Base-by-base conservation (phyloP, 2,888 invertebrate species). In the Glaucopsyche alexis region DNA sequence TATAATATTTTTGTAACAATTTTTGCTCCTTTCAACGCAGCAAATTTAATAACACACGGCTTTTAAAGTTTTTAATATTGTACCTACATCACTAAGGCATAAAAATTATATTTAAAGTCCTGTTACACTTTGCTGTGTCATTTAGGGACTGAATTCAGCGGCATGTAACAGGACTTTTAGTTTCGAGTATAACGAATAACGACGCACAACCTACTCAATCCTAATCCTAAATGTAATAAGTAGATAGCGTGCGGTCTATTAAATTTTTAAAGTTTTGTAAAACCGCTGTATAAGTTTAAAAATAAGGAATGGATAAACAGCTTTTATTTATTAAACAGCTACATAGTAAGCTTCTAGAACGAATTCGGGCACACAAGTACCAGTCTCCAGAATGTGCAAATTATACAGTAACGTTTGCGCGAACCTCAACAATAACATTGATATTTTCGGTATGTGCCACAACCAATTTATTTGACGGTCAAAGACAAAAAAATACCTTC, bases 161-260 rank as follows among this genome's bases (percentile, higher is more conserved):
- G 19, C 19, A 11, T 55, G 55, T 55, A 55, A 55, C 55, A 11
- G 55, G 19, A 16, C 38, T n/a, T 13, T 49, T n/a, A 47, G n/a
- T n/a, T 19, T 49, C 38, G 72, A 66, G 67, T 67, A 50, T 75
- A 74, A 77, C 76, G 80, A 85, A 83, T 82, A 78, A 75, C 79
- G 82, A 86, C 89, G 88, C 88, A 89, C 88, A 89, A 89, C 86
- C 85, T 80, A 80, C 78, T 82, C 82, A 83, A 77, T 82, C 81
- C 80, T 83, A 80, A 79, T 75, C 75, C 74, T 75, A 70, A 75
- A 45, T 47, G 52, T 65, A 74, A 52, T 70, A 65, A 66, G 49
- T 72, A 49, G 47, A 49, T 29, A 47, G 19, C 19, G 78, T 75
- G 74, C 74, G 76, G 73, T 75, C 77, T 73, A 71, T 76, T 76